Conservation (phyloP, 2,797 vertebrate genomes). For the Sebastes hubbsi region DNA sequence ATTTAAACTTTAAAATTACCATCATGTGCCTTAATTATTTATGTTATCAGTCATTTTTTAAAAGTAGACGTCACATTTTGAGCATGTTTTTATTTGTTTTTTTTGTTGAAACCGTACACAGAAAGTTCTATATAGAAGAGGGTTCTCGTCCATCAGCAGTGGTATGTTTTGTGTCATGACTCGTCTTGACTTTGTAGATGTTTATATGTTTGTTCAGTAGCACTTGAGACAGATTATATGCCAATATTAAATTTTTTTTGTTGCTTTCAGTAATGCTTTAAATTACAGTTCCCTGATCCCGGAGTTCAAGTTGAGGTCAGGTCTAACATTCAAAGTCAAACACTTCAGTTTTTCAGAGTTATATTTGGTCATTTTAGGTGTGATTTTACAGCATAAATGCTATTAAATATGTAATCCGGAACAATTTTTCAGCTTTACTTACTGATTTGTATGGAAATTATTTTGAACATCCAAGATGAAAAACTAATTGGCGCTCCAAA, state of each 20-base stretch:
- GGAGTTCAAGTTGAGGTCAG: neutral
- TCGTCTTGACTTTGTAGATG: constrained; percentile 46
- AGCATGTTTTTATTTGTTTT: neutral
- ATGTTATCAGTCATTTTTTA: neutral
- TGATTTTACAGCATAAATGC: neutral
- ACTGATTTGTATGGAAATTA: neutral
- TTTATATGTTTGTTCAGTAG: constrained; percentile 55
- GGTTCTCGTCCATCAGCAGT: constrained; percentile 44
- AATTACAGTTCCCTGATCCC: constrained; percentile 30
- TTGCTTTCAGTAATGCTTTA: constrained; percentile 33
- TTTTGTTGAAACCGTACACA: neutral
- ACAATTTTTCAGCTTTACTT: neutral
- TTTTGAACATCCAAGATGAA: neutral
- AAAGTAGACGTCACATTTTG: neutral
- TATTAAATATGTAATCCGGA: neutral
- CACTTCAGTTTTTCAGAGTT: neutral
- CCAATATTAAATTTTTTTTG: constrained; percentile 57
- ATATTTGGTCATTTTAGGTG: neutral
- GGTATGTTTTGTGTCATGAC: constrained; percentile 31
- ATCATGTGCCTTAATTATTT: constrained; percentile 60
- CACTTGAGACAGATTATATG: constrained; percentile 67
- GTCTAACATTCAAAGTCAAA: neutral
- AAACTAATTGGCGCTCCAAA: neutral
- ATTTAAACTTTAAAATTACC: neutral
- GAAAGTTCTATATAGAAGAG: neutral